phyloP scores from a whole-genome alignment of 2,113 vertebrate genomes.

The Verasper variegatus region DNA sequence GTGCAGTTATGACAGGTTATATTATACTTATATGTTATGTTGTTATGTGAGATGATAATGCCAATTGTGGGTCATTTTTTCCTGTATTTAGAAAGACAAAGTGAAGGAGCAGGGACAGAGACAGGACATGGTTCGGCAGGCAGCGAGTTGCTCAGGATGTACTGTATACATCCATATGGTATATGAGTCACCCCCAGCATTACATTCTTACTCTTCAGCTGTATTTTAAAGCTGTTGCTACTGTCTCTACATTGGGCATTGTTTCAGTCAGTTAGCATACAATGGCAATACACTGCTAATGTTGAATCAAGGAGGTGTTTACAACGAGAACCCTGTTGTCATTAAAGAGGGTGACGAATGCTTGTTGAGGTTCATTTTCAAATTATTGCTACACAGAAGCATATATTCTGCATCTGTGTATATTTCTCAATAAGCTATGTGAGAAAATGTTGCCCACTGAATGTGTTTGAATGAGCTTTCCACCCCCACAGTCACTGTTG shows the following conservation, averaged over 20 bases:
- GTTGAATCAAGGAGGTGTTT: neutral
- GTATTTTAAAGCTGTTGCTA: neutral
- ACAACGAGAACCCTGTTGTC: neutral
- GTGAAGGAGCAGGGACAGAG: too few species aligned
- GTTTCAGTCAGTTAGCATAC: conserved; percentile 17
- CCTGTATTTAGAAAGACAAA: too few species aligned
- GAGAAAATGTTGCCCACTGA: neutral
- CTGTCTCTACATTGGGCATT: neutral
- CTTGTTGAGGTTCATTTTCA: neutral
- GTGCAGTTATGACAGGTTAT: too few species aligned
- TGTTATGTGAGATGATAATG: too few species aligned
- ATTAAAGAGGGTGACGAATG: neutral
- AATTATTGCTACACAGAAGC: neutral
- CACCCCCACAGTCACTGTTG: conserved; percentile 16
- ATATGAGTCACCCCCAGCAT: too few species aligned
- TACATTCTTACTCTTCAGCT: neutral
- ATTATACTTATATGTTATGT: too few species aligned
- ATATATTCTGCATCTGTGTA: conserved; percentile 1
- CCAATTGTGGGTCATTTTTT: too few species aligned
- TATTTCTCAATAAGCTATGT: neutral
- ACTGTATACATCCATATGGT: too few species aligned
- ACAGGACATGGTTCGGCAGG: too few species aligned
- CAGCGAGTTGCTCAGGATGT: too few species aligned
- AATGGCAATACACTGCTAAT: conserved; percentile 1
- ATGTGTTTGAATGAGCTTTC: conserved; percentile 20